These are phyloP conservation scores for Hirtodrosophila trivittata DNA, from an alignment of 2,888 invertebrate species.

Conservation along the genomic window DNA sequence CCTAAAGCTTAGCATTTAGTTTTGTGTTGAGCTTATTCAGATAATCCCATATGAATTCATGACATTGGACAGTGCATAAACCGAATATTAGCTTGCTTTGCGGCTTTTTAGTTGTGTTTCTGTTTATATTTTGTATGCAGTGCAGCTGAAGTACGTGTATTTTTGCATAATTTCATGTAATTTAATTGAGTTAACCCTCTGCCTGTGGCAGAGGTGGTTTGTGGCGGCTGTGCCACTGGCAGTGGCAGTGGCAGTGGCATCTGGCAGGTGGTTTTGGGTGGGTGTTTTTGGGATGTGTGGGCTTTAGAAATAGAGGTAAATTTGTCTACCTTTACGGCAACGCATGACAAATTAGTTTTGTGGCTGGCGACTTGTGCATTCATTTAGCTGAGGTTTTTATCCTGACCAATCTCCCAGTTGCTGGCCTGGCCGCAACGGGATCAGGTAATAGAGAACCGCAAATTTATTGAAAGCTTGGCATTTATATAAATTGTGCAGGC, in stretches of 20 bases:
- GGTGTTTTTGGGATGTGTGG: constrained; percentile 2
- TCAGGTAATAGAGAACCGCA: constrained; percentile 75
- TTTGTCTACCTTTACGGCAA: constrained; percentile 49
- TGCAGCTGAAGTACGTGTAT: constrained; percentile 30
- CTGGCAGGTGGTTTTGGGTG: constrained; percentile 12
- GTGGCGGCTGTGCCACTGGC: constrained; percentile 10
- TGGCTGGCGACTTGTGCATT: constrained; percentile 67
- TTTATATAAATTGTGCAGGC: constrained; percentile 50
- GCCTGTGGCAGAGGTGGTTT: constrained; percentile 2
- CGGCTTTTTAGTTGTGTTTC: constrained; percentile 15
- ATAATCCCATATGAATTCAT: too few relatives aligned
- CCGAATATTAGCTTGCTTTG: constrained; percentile 4
- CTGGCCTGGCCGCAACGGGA: constrained; percentile 47
- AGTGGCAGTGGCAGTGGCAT: constrained; percentile 1
- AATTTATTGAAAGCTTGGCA: constrained; percentile 73
- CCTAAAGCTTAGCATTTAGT: too few relatives aligned
- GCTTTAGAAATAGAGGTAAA: not conserved
- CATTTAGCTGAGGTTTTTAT: constrained; percentile 64
- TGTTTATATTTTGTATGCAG: constrained; percentile 22
- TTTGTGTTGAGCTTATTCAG: too few relatives aligned
- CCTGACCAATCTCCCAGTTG: not conserved
- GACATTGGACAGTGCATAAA: constrained; percentile 23
- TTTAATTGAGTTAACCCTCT: constrained; percentile 66
- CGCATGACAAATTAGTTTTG: constrained; percentile 79
- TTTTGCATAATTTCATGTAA: constrained; percentile 71